phyloP scores from a whole-genome alignment of 2,113 vertebrate genomes.

The Spea bombifrons region DNA sequence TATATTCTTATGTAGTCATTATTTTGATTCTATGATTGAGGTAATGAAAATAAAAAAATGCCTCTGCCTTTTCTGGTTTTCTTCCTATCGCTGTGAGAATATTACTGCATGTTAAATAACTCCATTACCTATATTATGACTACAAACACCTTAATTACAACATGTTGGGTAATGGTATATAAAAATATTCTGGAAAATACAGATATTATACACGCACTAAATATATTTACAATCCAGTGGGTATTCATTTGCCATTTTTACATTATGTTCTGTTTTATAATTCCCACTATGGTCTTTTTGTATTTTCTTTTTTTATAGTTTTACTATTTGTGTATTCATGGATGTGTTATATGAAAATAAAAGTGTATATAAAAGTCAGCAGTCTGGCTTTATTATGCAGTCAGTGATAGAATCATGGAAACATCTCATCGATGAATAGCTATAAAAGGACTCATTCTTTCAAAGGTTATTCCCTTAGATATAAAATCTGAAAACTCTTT shows the following conservation, averaged over 20 bases:
- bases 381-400: slow-evolving; percentile 47
- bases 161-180: slow-evolving; percentile 24
- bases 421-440: slow-evolving; percentile 45
- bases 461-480: slow-evolving; percentile 49
- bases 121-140: slow-evolving; percentile 34
- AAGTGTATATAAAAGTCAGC: slow-evolving; percentile 50
- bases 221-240: slow-evolving; percentile 73
- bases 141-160: slow-evolving; percentile 32
- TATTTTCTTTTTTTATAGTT: slow-evolving; percentile 54
- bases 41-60: no score
- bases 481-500: slow-evolving; percentile 45
- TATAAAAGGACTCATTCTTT: slow-evolving; percentile 42
- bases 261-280: slow-evolving; percentile 64
- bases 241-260: slow-evolving; percentile 59
- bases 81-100: slow-evolving; percentile 53
- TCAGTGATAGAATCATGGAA: slow-evolving; percentile 48
- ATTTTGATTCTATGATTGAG: no score
- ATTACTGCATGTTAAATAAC: slow-evolving; percentile 70
- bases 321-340: slow-evolving; percentile 50
- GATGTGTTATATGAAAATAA: slow-evolving; percentile 49
- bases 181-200: slow-evolving; percentile 53
- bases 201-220: slow-evolving; percentile 75
- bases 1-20: no score
- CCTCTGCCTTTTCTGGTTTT: neutral
- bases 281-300: slow-evolving; percentile 62